Evolutionary conservation across 64 coral and sea anemone species (phyloP).

Genomic region (Montipora cactus): DNA sequence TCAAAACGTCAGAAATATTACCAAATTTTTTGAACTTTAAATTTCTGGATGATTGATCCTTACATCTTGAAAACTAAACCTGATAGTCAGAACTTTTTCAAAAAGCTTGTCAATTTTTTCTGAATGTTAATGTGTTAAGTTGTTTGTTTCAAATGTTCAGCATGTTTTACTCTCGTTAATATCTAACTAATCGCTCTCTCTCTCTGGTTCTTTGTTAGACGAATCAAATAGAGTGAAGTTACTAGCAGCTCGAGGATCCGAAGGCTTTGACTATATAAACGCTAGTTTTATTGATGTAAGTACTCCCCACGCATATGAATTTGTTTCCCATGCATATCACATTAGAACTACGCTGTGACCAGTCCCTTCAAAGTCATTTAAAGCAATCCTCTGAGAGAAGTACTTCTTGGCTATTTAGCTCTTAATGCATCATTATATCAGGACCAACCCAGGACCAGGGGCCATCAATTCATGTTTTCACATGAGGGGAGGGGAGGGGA

Average conservation of each 20-base stretch:
- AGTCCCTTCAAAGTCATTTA: too few species aligned
- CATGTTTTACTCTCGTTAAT: background rate
- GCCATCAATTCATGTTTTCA: too few species aligned
- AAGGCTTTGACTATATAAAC: conserved; percentile 95
- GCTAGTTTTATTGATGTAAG: conserved; percentile 97
- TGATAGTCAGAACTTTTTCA: background rate
- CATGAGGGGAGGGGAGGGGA: too few species aligned
- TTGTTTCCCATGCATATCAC: background rate
- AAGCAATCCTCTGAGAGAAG: too few species aligned
- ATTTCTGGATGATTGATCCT: background rate
- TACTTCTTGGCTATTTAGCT: too few species aligned
- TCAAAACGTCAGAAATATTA: too few species aligned
- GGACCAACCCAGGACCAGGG: too few species aligned
- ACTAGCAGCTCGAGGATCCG: conserved; percentile 75
- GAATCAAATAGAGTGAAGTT: conserved; percentile 90
- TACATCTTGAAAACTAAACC: background rate
- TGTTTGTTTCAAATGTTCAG: background rate
- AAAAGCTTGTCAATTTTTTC: too few species aligned
- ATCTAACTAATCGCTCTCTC: background rate
- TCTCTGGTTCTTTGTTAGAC: conserved; percentile 33
- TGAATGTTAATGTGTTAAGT: background rate
- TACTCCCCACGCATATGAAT: background rate
- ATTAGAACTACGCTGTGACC: too few species aligned
- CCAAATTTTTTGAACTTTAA: background rate
- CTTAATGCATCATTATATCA: too few species aligned